Percentiles rank a stretch among this genome's conserved stretches.
These are phyloP conservation scores for Limnephilus marmoratus DNA, from an alignment of 2,888 invertebrate genomes.

Conservation along the genomic window DNA sequence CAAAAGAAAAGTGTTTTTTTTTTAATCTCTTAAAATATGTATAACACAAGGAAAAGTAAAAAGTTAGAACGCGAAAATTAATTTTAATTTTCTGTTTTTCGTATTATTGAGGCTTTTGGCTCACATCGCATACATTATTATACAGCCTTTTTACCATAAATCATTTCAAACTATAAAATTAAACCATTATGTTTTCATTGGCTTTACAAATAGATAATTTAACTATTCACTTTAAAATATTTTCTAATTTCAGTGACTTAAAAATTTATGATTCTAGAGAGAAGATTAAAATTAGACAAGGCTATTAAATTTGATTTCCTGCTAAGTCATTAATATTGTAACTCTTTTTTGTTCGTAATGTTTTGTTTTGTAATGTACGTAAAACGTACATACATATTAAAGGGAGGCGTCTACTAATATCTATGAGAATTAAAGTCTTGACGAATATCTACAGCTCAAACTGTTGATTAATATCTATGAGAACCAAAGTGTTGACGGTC, in stretches of 20 bases:
- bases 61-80: background rate
- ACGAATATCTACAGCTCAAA: too few species aligned
- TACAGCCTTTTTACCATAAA: too few species aligned
- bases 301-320: too few species aligned
- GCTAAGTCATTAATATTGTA: background rate
- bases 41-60: background rate
- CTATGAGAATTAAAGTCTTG: too few species aligned
- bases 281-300: background rate
- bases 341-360: background rate
- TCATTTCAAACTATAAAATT: too few species aligned
- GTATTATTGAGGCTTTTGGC: background rate
- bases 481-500: too few species aligned
- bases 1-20: background rate
- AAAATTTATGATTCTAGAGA: background rate
- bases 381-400: background rate
- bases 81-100: background rate
- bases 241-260: background rate
- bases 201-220: too few species aligned
- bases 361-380: background rate
- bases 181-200: background rate
- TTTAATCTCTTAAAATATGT: background rate
- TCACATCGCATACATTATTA: background rate
- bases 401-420: too few species aligned
- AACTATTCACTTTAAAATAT: background rate
- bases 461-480: too few species aligned